Percentiles rank a stretch among this genome's conserved stretches.
These are phyloP conservation scores for Osmerus eperlanus DNA, from an alignment of 2,113 vertebrate species.

Conservation along the genomic window DNA sequence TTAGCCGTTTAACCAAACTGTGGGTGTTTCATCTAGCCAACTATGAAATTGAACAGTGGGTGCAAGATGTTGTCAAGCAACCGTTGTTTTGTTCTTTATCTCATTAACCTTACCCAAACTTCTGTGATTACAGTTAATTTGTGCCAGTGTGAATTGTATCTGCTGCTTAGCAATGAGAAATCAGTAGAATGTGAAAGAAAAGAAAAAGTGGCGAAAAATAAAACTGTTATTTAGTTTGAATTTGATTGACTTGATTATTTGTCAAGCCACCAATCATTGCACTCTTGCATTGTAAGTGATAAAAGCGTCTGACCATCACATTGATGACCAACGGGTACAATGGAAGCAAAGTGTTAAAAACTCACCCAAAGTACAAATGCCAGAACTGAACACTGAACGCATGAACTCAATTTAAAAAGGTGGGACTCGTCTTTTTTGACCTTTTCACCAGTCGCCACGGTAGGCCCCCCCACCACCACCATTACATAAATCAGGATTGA, in stretches of 20 bases:
- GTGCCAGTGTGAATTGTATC: no score
- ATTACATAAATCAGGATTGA: slow-evolving; percentile 15
- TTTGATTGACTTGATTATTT: no score
- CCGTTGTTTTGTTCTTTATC: neutral
- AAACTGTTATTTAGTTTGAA: no score
- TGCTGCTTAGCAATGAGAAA: no score
- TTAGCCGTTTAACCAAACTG: neutral
- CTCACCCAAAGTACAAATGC: neutral
- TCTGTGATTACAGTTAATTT: no score
- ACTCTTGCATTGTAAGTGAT: no score
- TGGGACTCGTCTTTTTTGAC: slow-evolving; percentile 4
- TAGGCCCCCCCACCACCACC: neutral
- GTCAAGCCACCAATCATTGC: no score
- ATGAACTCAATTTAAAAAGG: slow-evolving; percentile 9
- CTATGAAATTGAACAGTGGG: neutral
- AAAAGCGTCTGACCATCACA: no score
- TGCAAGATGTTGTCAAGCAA: neutral
- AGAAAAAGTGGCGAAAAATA: no score
- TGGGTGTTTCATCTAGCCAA: neutral
- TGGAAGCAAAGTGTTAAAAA: neutral
- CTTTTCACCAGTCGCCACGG: neutral
- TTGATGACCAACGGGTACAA: neutral
- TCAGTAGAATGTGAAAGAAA: no score
- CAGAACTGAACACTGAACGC: neutral
- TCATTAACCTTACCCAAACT: neutral